Conservation (phyloP, 2,888 invertebrate genomes). For the Lasius platythorax region DNA sequence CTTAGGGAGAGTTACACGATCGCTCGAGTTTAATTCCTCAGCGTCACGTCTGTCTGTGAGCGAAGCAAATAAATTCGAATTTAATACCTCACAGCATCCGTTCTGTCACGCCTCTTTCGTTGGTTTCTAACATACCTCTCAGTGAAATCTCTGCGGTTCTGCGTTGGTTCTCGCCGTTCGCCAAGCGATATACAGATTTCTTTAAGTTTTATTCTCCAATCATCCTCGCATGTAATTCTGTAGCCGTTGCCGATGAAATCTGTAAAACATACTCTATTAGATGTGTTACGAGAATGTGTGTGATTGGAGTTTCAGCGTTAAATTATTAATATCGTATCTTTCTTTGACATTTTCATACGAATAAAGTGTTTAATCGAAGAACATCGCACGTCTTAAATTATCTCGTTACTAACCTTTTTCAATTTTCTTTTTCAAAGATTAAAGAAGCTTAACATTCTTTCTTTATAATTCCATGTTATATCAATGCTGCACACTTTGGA, state of each 20-base stretch:
- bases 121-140: neutral
- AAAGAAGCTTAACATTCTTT: neutral
- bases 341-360: conserved; percentile 53
- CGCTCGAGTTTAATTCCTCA: conserved; percentile 75
- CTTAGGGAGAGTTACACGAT: conserved; percentile 77
- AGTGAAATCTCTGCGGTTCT: neutral
- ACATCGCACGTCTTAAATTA: neutral
- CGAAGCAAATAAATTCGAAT: conserved; percentile 78
- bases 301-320: conserved; percentile 45
- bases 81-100: conserved; percentile 75
- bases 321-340: conserved; percentile 53
- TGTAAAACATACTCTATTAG: conserved; percentile 44
- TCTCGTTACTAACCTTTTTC: neutral
- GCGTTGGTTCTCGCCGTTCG: neutral
- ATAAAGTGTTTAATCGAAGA: conserved; percentile 50
- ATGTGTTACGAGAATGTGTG: conserved; percentile 35
- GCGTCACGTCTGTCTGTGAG: neutral
- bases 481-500: neutral
- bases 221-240: conserved; percentile 28
- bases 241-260: conserved; percentile 32
- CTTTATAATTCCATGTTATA: neutral
- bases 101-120: conserved; percentile 20
- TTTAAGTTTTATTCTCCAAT: conserved; percentile 34
- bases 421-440: neutral
- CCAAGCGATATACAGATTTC: neutral